Evolutionary conservation across 2,888 invertebrate species (phyloP).

Genomic region (Drosophila merina): DNA sequence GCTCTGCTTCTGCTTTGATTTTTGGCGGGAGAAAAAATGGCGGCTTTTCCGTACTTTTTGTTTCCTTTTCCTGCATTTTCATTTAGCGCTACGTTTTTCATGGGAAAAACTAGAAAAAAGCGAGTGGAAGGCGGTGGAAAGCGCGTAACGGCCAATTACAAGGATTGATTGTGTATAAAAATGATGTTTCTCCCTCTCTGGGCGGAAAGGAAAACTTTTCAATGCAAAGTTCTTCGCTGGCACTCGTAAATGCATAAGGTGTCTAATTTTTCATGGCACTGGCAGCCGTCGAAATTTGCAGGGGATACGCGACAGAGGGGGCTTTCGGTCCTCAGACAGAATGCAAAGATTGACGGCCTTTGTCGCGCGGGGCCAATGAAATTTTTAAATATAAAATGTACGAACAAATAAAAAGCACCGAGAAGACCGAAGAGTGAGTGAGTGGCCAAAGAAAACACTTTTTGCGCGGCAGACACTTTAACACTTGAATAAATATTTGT

Average conservation of each 20-base stretch:
- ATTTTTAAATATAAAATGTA: constrained; percentile 59
- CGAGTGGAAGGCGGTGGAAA: constrained; percentile 50
- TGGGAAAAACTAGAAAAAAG: constrained; percentile 74
- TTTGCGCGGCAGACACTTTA: constrained; percentile 72
- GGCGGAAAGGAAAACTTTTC: constrained; percentile 58
- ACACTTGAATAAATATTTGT: constrained; percentile 82
- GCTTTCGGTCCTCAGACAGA: constrained; percentile 31
- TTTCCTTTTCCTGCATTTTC: constrained; percentile 62
- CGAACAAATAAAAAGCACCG: constrained; percentile 28
- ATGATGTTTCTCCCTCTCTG: constrained; percentile 60
- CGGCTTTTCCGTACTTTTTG: constrained; percentile 42
- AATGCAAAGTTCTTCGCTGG: constrained; percentile 57
- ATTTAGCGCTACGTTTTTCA: constrained; percentile 82
- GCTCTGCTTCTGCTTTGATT: constrained; percentile 52
- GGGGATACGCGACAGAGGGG: not conserved
- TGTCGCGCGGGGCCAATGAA: constrained; percentile 70
- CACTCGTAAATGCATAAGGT: constrained; percentile 69
- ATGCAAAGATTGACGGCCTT: constrained; percentile 72
- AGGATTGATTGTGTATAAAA: constrained; percentile 83
- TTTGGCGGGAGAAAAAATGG: constrained; percentile 68
- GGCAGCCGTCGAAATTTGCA: constrained; percentile 10
- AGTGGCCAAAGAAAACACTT: constrained; percentile 56
- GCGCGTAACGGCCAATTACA: constrained; percentile 82
- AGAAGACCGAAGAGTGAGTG: constrained; percentile 12
- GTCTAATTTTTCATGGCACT: constrained; percentile 80